phyloP scores from a whole-genome alignment of 2,113 vertebrate species.

The Megatriorchis doriae region DNA sequence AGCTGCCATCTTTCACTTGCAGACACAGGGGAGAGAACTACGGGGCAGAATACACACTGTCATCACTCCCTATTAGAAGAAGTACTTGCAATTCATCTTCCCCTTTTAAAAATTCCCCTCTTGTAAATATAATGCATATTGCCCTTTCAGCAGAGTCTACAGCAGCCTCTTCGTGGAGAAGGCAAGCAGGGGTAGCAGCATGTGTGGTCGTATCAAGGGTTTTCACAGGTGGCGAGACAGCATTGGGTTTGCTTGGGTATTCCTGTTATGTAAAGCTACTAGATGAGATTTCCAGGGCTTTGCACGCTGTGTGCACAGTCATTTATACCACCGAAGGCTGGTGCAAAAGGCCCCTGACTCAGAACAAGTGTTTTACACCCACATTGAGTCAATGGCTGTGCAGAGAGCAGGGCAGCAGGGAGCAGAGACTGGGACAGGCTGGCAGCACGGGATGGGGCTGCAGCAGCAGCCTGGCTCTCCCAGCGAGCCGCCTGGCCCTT shows the following conservation, averaged over 20 bases:
- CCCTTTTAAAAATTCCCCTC: background rate
- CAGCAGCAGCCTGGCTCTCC: fast-evolving
- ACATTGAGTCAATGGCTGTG: background rate
- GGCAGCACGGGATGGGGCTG: background rate
- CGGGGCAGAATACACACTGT: background rate
- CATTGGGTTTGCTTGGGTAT: background rate
- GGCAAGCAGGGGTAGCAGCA: background rate
- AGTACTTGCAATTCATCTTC: background rate
- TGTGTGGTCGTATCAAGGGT: background rate
- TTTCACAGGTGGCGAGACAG: fast-evolving
- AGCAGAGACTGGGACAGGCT: background rate
- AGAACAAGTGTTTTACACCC: background rate
- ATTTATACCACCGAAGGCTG: background rate
- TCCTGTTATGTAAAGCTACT: background rate
- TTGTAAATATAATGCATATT: background rate
- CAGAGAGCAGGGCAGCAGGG: background rate
- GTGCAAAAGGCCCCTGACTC: background rate
- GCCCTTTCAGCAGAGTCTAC: background rate
- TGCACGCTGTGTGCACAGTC: background rate
- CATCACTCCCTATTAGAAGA: background rate
- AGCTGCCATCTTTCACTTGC: background rate
- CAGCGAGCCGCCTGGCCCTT: background rate
- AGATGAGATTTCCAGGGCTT: background rate
- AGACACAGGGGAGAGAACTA: background rate
- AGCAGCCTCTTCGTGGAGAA: background rate